A percentile compares a stretch with the other conserved stretches of the same genome.
phyloP scores from a whole-genome alignment of 2,797 vertebrate species.

The Sebastes trivittatus region DNA sequence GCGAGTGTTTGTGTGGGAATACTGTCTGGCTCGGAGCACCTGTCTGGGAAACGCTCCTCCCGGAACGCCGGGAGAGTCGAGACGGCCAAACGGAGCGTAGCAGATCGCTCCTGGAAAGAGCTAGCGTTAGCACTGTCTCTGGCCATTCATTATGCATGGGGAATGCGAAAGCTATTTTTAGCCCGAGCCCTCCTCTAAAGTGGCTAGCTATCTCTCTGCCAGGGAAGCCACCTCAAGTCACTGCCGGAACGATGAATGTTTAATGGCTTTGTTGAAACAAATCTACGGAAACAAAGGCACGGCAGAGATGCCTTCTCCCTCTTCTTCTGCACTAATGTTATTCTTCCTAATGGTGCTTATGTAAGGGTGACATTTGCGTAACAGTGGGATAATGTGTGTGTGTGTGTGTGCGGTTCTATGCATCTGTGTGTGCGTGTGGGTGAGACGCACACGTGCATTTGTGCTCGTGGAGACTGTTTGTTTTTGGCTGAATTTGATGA shows the following conservation, averaged over 20 bases:
- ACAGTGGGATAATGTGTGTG: slow-evolving; percentile 34
- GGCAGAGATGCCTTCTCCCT: slow-evolving; percentile 38
- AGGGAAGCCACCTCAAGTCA: slow-evolving; percentile 77
- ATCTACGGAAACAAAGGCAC: slow-evolving; percentile 73
- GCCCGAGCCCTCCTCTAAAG: slow-evolving; percentile 59
- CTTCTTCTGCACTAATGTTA: slow-evolving; percentile 51
- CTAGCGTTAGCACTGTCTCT: slow-evolving; percentile 73
- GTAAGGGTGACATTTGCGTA: slow-evolving; percentile 68
- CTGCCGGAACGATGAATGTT: slow-evolving; percentile 73
- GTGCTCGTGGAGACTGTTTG: slow-evolving; percentile 74
- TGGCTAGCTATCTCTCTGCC: slow-evolving; percentile 70
- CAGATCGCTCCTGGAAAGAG: slow-evolving; percentile 81
- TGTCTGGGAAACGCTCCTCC: slow-evolving; percentile 71
- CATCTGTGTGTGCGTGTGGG: slow-evolving; percentile 7
- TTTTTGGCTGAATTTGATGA: slow-evolving; percentile 82
- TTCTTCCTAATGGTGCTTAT: slow-evolving; percentile 70
- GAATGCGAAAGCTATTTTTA: slow-evolving; percentile 78
- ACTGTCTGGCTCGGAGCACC: slow-evolving; percentile 82
- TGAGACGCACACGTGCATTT: slow-evolving; percentile 48
- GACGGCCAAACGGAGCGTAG: slow-evolving; percentile 77
- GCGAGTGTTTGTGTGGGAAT: slow-evolving; percentile 77
- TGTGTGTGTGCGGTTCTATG: not conserved
- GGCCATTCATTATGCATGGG: slow-evolving; percentile 85
- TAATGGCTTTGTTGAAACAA: slow-evolving; percentile 78
- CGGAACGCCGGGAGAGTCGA: slow-evolving; percentile 66